These are phyloP conservation scores for Littorina saxatilis DNA, from an alignment of 1,140 invertebrate species.

Conservation along the genomic window DNA sequence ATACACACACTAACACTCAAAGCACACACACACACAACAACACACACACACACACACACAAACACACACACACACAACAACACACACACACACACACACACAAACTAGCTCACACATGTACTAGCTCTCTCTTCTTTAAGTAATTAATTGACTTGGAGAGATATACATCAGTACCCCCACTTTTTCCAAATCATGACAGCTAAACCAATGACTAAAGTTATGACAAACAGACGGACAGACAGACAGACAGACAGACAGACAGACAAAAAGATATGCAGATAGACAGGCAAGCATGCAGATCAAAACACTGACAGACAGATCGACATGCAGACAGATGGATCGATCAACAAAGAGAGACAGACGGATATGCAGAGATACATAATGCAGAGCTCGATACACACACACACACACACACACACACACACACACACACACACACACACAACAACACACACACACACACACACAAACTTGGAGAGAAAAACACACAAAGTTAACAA, in stretches of 20 bases:
- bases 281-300: background rate
- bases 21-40: background rate
- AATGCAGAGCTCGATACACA: background rate
- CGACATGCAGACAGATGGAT: too few species aligned
- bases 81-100: slow-evolving; percentile 12
- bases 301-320: too few species aligned
- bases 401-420: slow-evolving; percentile 10
- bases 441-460: slow-evolving; percentile 1
- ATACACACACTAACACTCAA: background rate
- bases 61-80: background rate
- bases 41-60: slow-evolving; percentile 18
- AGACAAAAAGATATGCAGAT: background rate
- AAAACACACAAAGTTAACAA: too few species aligned
- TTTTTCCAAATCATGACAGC: too few species aligned
- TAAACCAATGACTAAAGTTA: background rate
- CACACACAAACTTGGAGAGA: background rate
- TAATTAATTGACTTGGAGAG: too few species aligned
- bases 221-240: background rate
- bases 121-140: too few species aligned
- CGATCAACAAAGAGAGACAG: too few species aligned
- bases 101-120: background rate
- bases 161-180: too few species aligned
- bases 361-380: too few species aligned
- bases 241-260: slow-evolving; percentile 8
- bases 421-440: background rate